Base-by-base conservation (phyloP, 2,113 vertebrate species). In the Alethe diademata region DNA sequence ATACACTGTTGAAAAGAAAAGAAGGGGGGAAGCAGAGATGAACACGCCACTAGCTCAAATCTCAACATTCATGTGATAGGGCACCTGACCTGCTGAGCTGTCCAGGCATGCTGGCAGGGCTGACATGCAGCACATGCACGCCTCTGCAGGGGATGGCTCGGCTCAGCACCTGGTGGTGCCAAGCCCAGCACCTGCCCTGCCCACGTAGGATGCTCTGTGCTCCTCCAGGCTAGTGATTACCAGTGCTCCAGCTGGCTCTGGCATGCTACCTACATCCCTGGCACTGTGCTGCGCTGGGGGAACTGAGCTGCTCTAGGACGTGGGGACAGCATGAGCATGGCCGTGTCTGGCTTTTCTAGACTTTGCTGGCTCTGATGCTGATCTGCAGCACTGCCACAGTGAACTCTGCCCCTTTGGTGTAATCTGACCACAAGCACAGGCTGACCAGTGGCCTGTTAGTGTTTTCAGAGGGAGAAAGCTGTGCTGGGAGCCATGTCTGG, bases 111-210 rank as follows among this genome's bases (percentile, higher is more conserved):
- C 80, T 96, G 92, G 81, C 85, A 57, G 67, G 50, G 22, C 40
- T 40, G 57, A 45, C n/a, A 17, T 0, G 0, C 17, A 15, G 1
- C 74, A 79, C 74, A 48, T 3, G 18, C 53, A 12, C 3, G 0
- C 3, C 53, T 51, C 84, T 40, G 66, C 7, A 3, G 74, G 81
- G 19, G 6, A 29, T 7, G 26, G n/a, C 73, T 75, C 0, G 0
- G 53, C 48, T 91, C 40, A 25, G 61, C 0, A 0, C 62, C 48
- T 6, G 28, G 12, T 6, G 9, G 6, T 96, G 74, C 85, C 81
- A 85, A 90, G 66, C 70, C 35, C 72, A 67, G 76, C 1, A 6
- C 72, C 26, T 45, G 48, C 31, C 54, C 62, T 92, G 66, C n/a
- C 83, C 19, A 8, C 0, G 0, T 4, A 11, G 6, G 47, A 58